Evolutionary conservation across 2,888 invertebrate genomes (phyloP), one percentile per base, ranked within the genome.

Genomic region (Drosophila seclusa): DNA sequence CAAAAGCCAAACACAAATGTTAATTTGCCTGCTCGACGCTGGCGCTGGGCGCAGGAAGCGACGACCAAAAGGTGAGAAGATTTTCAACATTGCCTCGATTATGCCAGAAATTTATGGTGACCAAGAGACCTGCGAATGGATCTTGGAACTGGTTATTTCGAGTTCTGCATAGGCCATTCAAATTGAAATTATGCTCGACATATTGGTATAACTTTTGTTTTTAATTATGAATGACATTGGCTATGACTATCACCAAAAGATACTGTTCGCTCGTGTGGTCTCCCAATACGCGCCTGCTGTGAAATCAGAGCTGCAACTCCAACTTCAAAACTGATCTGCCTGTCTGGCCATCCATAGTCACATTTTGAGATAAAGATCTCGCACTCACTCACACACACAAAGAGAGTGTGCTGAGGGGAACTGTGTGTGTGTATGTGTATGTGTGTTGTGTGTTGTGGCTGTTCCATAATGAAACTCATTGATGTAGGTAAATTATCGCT

Each of bases 401-500:
- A 7, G 48, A 48, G 27, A 49, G 49, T 36, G n/a, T 38, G 24
- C n/a, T 34, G 34, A 36, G 36, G 27, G 66, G 36, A 68, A 38
- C 49, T 68, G 24, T 45, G n/a, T 40, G 40, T 24, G 13, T 45
- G 11, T 10, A 21, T 42, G 40, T 48, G 71, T 73, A 64, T 80
- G 75, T 63, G 38, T 57, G 38, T 57, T 57, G 55, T 57, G 42
- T 57, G 50, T 57, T 68, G 68, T 70, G 67, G 66, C 68, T 82
- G 73, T 77, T 69, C 73, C 83, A 83, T 81, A 90, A 89, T 90
- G 91, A 83, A 90, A 88, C 85, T 91, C 91, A 88, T 90, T 92
- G 92, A 92, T 91, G 92, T 92, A 91, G 91, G 91, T 92, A 91
- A 91, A 91, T 91, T 92, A 92, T 92, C 91, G 91, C 81, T 89